Base-by-base conservation (phyloP, 2,888 invertebrate genomes). In the Labia minor region DNA sequence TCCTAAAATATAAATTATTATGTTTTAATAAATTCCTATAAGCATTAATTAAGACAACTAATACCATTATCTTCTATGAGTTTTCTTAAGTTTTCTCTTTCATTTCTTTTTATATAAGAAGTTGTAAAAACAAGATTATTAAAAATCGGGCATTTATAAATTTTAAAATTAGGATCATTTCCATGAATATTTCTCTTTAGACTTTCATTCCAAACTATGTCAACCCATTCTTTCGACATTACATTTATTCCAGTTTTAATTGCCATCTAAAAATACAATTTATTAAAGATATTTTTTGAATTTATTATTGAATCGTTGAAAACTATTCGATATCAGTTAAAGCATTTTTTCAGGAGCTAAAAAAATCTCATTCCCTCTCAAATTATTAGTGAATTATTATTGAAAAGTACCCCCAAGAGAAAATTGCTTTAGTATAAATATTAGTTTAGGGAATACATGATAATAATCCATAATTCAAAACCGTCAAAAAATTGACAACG, bases 181-280 rank as follows among this genome's bases (percentile, higher is more conserved):
- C 86, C 89, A 63, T 79, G 79, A 0, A 89, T 77, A 71, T 84
- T 85, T 65, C 82, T 78, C 0, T 76, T 78, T 62, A 86, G 80
- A 66, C 89, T 89, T 1, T 81, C 80, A 14, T 87, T 79, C 94
- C 94, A 96, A 0, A 94, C 87, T 0, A 84, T 85, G 37, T 86
- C 80, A 0, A 96, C 81, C 95, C 95, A 96, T 16, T 84, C 81
- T 8, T 85, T 82, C 2, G 83, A 82, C 87, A 95, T 88, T 10
- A 95, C 81, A 26, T 87, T 86, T 68, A 89, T 83, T 65, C 83
- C 83, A 72, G 80, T 80, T 73, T 85, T 83, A 21, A 83, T 81
- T 16, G 92, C 90, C 77, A 85, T 86, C 87, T 89, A 67, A 72
- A 67, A 66, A 37, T 37, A 16, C 18, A 19, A 8, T n/a, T n/a